Evolutionary conservation across 2,888 invertebrate genomes (phyloP).

Genomic region (Apamea anceps): DNA sequence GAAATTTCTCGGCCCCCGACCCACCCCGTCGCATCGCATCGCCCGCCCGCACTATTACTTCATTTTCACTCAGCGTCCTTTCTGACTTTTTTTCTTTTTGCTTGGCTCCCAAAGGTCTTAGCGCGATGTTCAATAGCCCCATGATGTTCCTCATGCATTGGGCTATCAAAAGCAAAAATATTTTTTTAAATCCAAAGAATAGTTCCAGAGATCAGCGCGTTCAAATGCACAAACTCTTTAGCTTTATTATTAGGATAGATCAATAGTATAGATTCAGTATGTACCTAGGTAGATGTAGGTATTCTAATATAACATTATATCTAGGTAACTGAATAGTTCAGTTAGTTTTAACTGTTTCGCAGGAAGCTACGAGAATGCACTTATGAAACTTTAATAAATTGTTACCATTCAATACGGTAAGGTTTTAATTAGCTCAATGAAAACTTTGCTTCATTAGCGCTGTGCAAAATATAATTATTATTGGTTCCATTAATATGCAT

Average conservation of each 20-base stretch:
- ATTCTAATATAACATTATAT: background rate
- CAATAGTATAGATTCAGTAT: too few species aligned
- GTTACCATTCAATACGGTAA: constrained; percentile 11
- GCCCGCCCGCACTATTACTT: too few species aligned
- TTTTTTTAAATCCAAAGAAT: background rate
- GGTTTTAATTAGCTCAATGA: constrained; percentile 42
- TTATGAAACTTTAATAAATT: constrained; percentile 9
- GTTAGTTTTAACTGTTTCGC: constrained; percentile 15
- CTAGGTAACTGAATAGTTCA: background rate
- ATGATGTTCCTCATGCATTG: background rate
- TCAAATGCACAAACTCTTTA: background rate
- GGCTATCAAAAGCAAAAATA: background rate
- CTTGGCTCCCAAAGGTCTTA: background rate
- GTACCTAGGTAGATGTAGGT: background rate
- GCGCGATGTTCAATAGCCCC: too few species aligned
- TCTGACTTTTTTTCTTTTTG: background rate
- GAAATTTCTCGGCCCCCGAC: too few species aligned
- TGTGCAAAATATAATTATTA: constrained; percentile 14
- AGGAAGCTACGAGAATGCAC: constrained; percentile 12
- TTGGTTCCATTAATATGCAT: constrained; percentile 15
- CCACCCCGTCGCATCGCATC: too few species aligned
- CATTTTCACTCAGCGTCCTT: background rate
- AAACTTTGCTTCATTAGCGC: constrained; percentile 41
- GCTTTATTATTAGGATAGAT: background rate
- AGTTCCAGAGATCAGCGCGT: background rate